Conservation (phyloP, 2,888 invertebrate species). For the Dryobota labecula region DNA sequence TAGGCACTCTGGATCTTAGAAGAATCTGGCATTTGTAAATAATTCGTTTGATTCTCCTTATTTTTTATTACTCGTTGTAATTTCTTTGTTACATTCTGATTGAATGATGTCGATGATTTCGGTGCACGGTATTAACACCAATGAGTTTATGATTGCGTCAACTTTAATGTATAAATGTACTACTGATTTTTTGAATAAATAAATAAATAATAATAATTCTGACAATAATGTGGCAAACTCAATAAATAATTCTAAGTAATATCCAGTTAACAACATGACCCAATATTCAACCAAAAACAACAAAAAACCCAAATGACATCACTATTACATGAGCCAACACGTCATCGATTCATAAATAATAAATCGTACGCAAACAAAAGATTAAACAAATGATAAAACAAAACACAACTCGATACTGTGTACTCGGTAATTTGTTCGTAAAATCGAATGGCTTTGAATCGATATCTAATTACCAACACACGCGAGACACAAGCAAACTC, state of each 20-base stretch:
- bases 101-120: not conserved
- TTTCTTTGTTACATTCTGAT: not conserved
- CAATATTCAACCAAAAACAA: not conserved
- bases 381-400: slow-evolving; percentile 53
- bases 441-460: slow-evolving; percentile 62
- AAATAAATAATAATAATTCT: not conserved
- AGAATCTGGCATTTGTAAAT: not conserved
- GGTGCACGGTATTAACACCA: not conserved
- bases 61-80: not conserved
- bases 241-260: not conserved
- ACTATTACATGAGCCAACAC: slow-evolving; percentile 20
- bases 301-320: slow-evolving; percentile 13
- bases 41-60: not conserved
- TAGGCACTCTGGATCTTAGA: not conserved
- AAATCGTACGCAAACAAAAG: slow-evolving; percentile 40
- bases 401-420: slow-evolving; percentile 48
- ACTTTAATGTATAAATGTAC: not conserved
- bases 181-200: not conserved
- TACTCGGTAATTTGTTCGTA: slow-evolving; percentile 58
- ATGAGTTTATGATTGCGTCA: not conserved
- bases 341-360: slow-evolving; percentile 45
- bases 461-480: slow-evolving; percentile 67
- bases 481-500: slow-evolving; percentile 63
- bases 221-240: not conserved
- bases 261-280: not conserved